phyloP scores from a whole-genome alignment of 2,113 vertebrate species.

The Gila orcuttii region DNA sequence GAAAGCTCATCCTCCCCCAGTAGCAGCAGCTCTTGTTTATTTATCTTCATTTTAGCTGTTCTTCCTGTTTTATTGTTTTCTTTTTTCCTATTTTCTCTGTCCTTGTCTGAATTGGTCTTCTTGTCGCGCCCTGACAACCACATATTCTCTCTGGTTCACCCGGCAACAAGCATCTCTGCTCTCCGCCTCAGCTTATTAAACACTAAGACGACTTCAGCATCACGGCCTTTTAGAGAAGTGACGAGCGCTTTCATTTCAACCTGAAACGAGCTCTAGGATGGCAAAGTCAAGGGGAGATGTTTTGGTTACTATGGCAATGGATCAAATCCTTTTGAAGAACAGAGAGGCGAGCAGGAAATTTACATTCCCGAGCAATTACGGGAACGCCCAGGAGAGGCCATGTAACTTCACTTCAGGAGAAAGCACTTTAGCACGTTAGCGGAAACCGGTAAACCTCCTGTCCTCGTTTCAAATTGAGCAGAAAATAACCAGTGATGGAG shows the following conservation, averaged over 20 bases:
- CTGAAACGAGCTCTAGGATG: neutral
- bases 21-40: slow-evolving; percentile 29
- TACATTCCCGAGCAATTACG: slow-evolving; percentile 40
- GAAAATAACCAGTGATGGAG: neutral
- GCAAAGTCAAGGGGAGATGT: slow-evolving; percentile 31
- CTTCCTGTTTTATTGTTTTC: neutral
- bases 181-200: slow-evolving; percentile 31
- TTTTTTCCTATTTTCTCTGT: neutral
- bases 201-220: slow-evolving; percentile 24
- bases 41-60: slow-evolving; percentile 19
- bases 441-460: neutral
- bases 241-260: neutral
- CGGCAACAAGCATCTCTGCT: slow-evolving; percentile 51
- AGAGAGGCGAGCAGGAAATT: slow-evolving; percentile 9
- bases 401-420: slow-evolving; percentile 30
- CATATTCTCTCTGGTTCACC: slow-evolving; percentile 40
- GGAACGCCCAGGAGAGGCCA: neutral
- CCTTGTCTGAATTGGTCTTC: neutral
- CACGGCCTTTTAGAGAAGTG: slow-evolving; percentile 14
- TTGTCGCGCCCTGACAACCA: slow-evolving; percentile 43
- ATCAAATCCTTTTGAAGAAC: slow-evolving; percentile 12
- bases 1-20: slow-evolving; percentile 33
- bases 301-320: slow-evolving; percentile 49
- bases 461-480: slow-evolving; percentile 27
- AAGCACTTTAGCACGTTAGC: slow-evolving; percentile 25